Evolutionary conservation across 2,797 vertebrate species (phyloP), one percentile per base, ranked within the genome.

Genomic region (Sebastolobus alascanus): DNA sequence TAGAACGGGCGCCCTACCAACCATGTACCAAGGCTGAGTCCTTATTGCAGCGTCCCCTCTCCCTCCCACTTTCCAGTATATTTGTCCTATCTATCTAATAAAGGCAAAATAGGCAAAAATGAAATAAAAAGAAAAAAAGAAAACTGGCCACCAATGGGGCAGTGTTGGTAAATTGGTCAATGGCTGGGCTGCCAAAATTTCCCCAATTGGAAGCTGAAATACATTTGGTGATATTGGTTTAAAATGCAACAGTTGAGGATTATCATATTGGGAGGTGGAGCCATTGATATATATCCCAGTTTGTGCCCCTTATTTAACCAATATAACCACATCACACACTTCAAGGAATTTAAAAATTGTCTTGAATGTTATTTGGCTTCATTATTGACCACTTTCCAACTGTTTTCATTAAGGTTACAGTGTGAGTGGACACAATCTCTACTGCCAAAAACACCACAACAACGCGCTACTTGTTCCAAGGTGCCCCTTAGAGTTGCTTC

Each of bases 401-500:
- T 31, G 43, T 65, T 82, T 69, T 82, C 4, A 69, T 81, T 65
- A 50, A 64, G 46, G 33, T 56, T 75, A 63, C 31, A 16, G 29
- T 60, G 73, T 46, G 60, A 68, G 50, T 75, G 16, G 63, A 55
- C 69, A 80, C 20, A 73, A 60, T 75, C 61, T n/a, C 14, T 16
- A 10, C 29, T 61, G 64, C 68, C 66, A 87, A 77, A 87, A 87
- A 83, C 75, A 60, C 22, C 67, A 63, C 43, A 3, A 73, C 61
- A 68, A 60, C n/a, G 67, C 58, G 43, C 38, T 1, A 59, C 68
- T 82, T 73, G 71, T 82, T 82, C 82, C 71, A 82, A 88, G 78
- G 82, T 70, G 77, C 59, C 80, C 85, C 64, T 76, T 27, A 61
- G 80, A 85, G 60, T 68, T 46, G 40, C 72, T 87, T 83, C 69